Evolutionary conservation across 2,797 vertebrate genomes (phyloP), one percentile per base, ranked within the genome.

Genomic region (Todus mexicanus): DNA sequence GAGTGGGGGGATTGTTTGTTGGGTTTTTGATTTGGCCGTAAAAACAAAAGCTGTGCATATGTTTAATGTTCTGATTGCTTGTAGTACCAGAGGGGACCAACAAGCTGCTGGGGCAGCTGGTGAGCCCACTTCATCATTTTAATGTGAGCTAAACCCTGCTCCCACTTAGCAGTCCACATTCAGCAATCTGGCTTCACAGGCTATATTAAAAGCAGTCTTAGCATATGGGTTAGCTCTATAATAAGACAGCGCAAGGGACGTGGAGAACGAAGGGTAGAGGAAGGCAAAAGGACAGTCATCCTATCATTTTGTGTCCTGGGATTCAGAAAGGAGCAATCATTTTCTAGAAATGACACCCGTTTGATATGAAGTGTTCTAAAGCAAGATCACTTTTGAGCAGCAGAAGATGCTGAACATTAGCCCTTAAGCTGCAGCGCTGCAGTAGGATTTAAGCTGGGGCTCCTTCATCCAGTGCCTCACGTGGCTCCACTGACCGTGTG

Each of bases 181-280:
- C 92, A 92, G 83, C 97, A 96, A 96, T 98, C 97, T 97, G 97
- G 97, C 97, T 95, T 93, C 87, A 45, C 69, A 29, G 59, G 78
- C 84, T 29, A 89, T 97, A 98, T 98, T 96, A 97, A 98, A 97
- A 97, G 96, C 96, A 50, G 92, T 95, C 97, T 97, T 84, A 97
- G 96, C 93, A 85, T 97, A 83, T 97, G 94, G 94, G 98, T 97
- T 95, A 97, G 95, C 90, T 92, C 94, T 92, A 45, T 96, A 95
- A 95, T 86, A 71, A 87, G 70, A 17, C 83, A 59, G 50, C 11
- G 29, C 31, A 15, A 61, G 71, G 65, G 38, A 7, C 57, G 73
- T 19, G 70, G 72, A 71, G 95, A 77, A 50, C 91, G 92, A 89
- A 92, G 90, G 37, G 48, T 15, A 14, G 5, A 35, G 53, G 72